Evolutionary conservation across 2,113 vertebrate species (phyloP).

Genomic region (Terrapene triunguis): DNA sequence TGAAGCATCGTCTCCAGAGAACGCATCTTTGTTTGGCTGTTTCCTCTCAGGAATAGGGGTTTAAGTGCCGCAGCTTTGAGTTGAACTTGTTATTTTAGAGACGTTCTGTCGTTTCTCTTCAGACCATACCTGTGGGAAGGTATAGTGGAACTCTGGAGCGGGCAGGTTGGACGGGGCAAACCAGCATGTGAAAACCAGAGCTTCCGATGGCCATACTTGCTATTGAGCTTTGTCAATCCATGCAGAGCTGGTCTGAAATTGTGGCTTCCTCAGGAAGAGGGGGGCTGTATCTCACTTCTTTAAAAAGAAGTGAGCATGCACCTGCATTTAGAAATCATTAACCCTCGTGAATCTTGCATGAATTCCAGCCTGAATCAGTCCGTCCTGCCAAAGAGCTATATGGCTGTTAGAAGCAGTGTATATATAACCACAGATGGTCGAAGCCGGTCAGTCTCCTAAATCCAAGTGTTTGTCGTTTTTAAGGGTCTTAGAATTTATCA

Average conservation of each 20-base stretch:
- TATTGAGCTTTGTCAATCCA: rapidly evolving
- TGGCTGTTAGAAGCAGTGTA: rapidly evolving
- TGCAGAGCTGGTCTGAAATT: rapidly evolving
- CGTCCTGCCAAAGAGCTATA: not conserved
- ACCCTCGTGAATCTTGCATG: not conserved
- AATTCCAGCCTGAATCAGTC: rapidly evolving
- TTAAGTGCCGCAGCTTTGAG: rapidly evolving
- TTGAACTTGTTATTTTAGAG: rapidly evolving
- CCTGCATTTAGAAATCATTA: not conserved
- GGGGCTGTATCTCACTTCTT: rapidly evolving
- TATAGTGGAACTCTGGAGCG: rapidly evolving
- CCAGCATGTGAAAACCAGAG: not conserved
- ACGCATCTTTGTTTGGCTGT: rapidly evolving
- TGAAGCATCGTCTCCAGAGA: rapidly evolving
- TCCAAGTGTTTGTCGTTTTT: not conserved
- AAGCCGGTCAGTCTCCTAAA: not conserved
- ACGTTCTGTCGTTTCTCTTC: not conserved
- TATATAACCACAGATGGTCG: not conserved
- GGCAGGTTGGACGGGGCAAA: rapidly evolving
- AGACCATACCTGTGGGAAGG: rapidly evolving
- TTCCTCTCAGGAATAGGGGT: rapidly evolving
- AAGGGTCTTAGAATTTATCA: not conserved
- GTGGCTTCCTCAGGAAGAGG: not conserved
- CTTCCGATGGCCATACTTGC: rapidly evolving
- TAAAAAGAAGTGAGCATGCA: not conserved